Evolutionary conservation across 2,797 vertebrate genomes (phyloP).

Genomic region (Hoplostethus mediterraneus): DNA sequence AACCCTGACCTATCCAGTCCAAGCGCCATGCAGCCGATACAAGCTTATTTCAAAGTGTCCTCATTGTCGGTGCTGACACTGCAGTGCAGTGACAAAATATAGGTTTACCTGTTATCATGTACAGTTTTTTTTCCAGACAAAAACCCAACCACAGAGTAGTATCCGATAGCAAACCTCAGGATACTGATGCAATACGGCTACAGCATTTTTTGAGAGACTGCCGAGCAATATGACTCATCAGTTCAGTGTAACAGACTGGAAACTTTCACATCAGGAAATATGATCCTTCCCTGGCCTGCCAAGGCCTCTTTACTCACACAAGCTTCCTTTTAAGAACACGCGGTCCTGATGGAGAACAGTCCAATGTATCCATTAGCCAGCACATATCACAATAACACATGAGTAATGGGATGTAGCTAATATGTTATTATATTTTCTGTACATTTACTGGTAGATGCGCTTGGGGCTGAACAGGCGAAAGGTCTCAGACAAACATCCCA

Average conservation of each 20-base stretch:
- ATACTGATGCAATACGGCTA: background rate
- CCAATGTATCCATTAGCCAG: conserved; percentile 33
- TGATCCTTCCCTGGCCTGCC: conserved; percentile 11
- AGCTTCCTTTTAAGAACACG: conserved; percentile 33
- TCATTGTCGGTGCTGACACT: background rate
- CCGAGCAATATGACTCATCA: conserved; percentile 61
- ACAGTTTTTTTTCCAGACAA: no score
- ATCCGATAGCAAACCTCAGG: background rate
- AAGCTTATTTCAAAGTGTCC: background rate
- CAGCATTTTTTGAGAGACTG: conserved; percentile 21
- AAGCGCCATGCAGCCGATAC: conserved; percentile 8
- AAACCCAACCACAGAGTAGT: background rate
- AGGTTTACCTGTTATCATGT: no score
- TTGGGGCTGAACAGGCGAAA: conserved; percentile 70
- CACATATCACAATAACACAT: conserved; percentile 35
- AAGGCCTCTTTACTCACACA: conserved; percentile 27
- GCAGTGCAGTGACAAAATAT: background rate
- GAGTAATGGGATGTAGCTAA: conserved; percentile 26
- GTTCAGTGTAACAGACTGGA: conserved; percentile 46
- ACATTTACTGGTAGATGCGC: conserved; percentile 9
- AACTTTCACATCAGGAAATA: conserved; percentile 54
- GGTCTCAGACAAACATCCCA: conserved; percentile 41
- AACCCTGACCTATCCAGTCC: conserved; percentile 70
- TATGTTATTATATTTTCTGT: conserved; percentile 47
- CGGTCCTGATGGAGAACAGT: conserved; percentile 13